Conservation (phyloP, 2,797 vertebrate species). For the Hydrophis major region DNA sequence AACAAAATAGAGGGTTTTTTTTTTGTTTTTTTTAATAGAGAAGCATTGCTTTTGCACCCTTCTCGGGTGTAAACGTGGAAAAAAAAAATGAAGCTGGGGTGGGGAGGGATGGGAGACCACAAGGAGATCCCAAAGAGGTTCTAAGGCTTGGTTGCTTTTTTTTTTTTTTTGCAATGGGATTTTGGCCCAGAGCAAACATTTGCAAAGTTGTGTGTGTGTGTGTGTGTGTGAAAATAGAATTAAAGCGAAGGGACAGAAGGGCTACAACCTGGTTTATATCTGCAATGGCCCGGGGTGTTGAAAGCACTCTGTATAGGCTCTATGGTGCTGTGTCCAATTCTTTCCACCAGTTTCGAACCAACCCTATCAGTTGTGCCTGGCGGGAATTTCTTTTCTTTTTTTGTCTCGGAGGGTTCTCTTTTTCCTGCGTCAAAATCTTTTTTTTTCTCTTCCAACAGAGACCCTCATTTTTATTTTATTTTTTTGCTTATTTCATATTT, state of each 20-base stretch:
- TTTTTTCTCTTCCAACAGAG: background rate
- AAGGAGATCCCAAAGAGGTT: background rate
- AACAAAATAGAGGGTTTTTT: too few species aligned
- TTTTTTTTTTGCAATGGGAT: background rate
- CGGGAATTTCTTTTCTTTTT: too few species aligned
- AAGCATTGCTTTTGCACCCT: too few species aligned
- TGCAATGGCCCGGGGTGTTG: background rate
- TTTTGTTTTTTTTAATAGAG: too few species aligned
- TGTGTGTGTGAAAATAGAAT: background rate
- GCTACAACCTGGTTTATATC: too few species aligned
- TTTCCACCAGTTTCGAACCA: background rate
- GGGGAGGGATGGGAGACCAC: background rate
- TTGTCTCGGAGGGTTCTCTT: fast-evolving
- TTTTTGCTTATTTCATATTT: background rate
- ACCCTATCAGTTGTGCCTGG: too few species aligned
- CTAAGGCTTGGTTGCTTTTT: background rate
- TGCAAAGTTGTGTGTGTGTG: too few species aligned
- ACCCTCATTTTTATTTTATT: too few species aligned
- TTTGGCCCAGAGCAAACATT: too few species aligned
- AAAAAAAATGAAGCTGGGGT: too few species aligned
- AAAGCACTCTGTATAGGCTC: background rate
- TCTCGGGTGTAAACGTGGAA: too few species aligned
- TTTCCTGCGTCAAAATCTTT: background rate
- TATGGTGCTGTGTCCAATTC: background rate
- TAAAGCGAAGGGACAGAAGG: background rate